Base-by-base conservation (phyloP, 2,797 vertebrate genomes). In the Phoeniculus purpureus region DNA sequence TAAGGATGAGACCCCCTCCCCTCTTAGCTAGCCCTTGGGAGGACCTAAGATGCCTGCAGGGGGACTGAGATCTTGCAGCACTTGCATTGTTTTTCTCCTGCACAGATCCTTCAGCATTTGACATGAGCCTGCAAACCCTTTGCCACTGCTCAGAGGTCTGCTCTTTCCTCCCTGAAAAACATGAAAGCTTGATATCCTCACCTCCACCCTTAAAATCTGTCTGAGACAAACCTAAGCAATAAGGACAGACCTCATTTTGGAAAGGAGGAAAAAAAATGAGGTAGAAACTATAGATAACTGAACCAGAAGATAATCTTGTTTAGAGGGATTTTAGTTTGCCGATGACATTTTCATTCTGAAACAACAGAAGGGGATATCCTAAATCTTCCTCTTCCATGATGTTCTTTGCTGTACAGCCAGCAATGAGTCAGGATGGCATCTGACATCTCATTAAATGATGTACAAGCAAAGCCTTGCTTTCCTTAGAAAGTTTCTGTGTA, bases 41-140 rank as follows among this genome's bases (percentile, higher is more conserved):
- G 54, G 16, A 34, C 29, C 3, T 0, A 0, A 43, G 8, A 14
- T 65, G 18, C n/a, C 66, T 86, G 15, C 20, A 37, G 68, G n/a
- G 31, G 12, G 19, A 29, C 26, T 45, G 17, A 26, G 5, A 21
- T 21, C 54, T 67, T 3, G 0, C 7, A 67, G 3, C 21, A 7
- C 32, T 58, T 43, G 7, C 15, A 20, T 2, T 78, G 27, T 13
- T 43, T 51, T 65, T 75, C 37, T 89, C 9, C n/a, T 81, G 18
- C 12, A 1, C 1, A 27, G 25, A 7, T 5, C 8, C 40, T 74
- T 23, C 27, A 19, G 21, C 15, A 26, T 64, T 90, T 82, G 48
- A 55, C 22, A 4, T 2, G 26, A 43, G n/a, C 82, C 76, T 75
- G 50, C 62, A 65, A 32, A 65, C 6, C 9, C 2, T 54, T n/a